Conservation (phyloP, 1,140 invertebrate genomes). For the Camponotus pennsylvanicus region DNA sequence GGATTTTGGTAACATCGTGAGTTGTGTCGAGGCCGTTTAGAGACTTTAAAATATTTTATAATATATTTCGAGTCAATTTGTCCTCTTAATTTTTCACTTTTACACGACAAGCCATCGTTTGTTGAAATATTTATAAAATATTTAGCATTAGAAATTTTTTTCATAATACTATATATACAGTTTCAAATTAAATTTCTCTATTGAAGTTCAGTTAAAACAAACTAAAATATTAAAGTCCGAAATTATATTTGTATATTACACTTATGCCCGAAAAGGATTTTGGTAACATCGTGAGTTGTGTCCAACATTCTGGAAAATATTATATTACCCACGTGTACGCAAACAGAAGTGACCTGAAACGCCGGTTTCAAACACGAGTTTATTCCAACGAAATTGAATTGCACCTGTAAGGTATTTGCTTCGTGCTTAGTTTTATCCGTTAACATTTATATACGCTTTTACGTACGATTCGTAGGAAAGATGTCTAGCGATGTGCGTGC, state of each 20-base stretch:
- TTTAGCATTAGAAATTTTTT: too few species aligned
- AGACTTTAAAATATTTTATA: too few species aligned
- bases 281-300: neutral
- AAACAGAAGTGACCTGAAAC: conserved; percentile 17
- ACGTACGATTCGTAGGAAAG: conserved; percentile 60
- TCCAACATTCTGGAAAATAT: conserved; percentile 25
- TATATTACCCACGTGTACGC: conserved; percentile 4
- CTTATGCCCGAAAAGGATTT: neutral
- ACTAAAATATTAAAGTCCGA: neutral
- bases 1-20: neutral
- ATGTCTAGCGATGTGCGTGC: conserved; percentile 32
- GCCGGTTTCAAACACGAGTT: conserved; percentile 52
- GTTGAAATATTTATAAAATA: too few species aligned
- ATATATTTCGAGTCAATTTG: too few species aligned
- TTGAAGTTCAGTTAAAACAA: neutral
- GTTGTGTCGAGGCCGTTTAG: too few species aligned
- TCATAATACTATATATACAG: neutral
- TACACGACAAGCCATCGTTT: too few species aligned
- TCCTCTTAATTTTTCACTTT: too few species aligned
- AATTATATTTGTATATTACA: neutral
- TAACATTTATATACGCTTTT: conserved; percentile 69
- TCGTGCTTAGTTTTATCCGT: conserved; percentile 50
- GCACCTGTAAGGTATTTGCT: conserved; percentile 66
- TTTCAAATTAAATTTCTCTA: neutral
- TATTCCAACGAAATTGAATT: conserved; percentile 49